Evolutionary conservation across 64 coral and sea anemone genomes (phyloP).

Genomic region (Astreopora myriophthalma): DNA sequence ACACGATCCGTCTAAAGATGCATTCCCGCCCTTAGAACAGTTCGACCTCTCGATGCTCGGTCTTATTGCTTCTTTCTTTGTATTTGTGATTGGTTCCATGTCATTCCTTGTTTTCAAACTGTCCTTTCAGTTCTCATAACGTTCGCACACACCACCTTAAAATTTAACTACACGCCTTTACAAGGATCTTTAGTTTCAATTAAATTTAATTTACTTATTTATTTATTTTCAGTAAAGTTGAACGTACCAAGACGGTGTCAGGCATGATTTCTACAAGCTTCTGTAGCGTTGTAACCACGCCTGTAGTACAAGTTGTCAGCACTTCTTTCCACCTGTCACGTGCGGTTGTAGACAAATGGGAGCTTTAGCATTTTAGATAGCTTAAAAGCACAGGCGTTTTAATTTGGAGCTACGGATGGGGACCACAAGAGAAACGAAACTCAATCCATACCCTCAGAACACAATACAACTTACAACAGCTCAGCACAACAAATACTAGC

Average conservation of each 20-base stretch:
- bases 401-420: too few relatives aligned
- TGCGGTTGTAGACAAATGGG: neutral
- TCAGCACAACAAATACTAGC: too few relatives aligned
- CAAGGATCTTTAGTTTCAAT: neutral
- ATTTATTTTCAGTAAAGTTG: neutral
- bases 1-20: too few relatives aligned
- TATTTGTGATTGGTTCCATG: too few relatives aligned
- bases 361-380: too few relatives aligned
- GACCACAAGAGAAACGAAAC: too few relatives aligned
- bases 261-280: constrained; percentile 84
- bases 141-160: neutral
- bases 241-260: constrained; percentile 68
- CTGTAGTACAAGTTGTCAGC: constrained; percentile 59
- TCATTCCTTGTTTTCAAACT: too few relatives aligned
- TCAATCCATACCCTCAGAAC: too few relatives aligned
- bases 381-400: too few relatives aligned
- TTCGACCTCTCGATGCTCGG: neutral
- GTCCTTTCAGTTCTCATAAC: neutral
- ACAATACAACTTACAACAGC: too few relatives aligned
- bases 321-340: constrained; percentile 80
- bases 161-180: neutral
- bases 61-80: too few relatives aligned
- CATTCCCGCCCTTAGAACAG: neutral
- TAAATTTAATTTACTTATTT: neutral
- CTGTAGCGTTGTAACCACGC: constrained; percentile 65